These are phyloP conservation scores for Drosophila subobscura DNA, from an alignment of 1,140 invertebrate genomes.

Conservation along the genomic window DNA sequence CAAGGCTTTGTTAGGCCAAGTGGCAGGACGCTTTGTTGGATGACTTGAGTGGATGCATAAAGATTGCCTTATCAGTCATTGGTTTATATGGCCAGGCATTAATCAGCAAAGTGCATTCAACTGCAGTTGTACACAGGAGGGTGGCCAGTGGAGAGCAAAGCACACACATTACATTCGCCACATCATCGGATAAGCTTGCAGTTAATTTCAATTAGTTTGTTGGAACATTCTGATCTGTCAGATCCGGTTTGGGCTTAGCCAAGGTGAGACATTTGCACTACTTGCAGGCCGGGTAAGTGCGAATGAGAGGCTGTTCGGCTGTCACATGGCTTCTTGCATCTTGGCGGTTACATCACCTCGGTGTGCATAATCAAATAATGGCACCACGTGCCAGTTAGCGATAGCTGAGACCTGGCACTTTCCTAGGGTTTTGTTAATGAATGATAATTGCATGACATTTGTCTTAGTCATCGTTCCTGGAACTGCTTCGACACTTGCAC, in stretches of 20 bases:
- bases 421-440: slow-evolving; percentile 23
- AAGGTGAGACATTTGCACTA: slow-evolving; percentile 29
- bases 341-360: slow-evolving; percentile 25
- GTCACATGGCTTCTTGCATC: neutral
- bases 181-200: slow-evolving; percentile 20
- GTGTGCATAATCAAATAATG: neutral
- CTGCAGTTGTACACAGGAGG: slow-evolving; percentile 29
- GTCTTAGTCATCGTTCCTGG: slow-evolving; percentile 30
- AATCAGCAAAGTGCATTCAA: slow-evolving; percentile 55
- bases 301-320: neutral
- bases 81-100: neutral
- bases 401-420: neutral
- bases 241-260: slow-evolving; percentile 57
- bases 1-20: neutral
- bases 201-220: slow-evolving; percentile 16
- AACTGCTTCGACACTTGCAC: slow-evolving; percentile 7
- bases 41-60: neutral
- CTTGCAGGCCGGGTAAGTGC: slow-evolving; percentile 4
- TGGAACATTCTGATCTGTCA: slow-evolving; percentile 4
- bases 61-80: slow-evolving; percentile 34
- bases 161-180: slow-evolving; percentile 8
- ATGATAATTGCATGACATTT: slow-evolving; percentile 28
- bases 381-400: slow-evolving; percentile 41
- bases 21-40: slow-evolving; percentile 4
- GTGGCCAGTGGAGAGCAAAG: neutral